A percentile compares a stretch with the other conserved stretches of the same genome.
Conservation (phyloP, 2,888 invertebrate species). For the Stenchaetothrips biformis region DNA sequence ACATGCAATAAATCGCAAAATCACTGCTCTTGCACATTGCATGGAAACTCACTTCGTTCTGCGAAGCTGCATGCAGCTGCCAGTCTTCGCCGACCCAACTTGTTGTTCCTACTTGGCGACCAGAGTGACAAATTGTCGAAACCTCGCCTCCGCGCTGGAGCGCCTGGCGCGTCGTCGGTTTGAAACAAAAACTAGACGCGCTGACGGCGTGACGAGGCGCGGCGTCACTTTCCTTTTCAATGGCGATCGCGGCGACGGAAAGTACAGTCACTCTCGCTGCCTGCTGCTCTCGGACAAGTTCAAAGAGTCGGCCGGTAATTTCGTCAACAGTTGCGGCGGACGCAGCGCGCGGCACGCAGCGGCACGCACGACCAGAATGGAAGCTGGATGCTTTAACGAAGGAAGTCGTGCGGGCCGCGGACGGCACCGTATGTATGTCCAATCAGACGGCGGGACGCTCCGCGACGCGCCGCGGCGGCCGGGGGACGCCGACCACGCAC, state of each 20-base stretch:
- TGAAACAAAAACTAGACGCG: neutral
- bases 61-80: too few relatives aligned
- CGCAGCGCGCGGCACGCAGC: neutral
- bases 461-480: neutral
- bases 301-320: slow-evolving; percentile 20
- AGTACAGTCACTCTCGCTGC: slow-evolving; percentile 16
- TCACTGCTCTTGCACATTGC: too few relatives aligned
- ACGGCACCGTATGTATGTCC: neutral
- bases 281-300: neutral
- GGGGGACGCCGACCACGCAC: neutral
- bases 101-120: too few relatives aligned
- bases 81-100: too few relatives aligned
- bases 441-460: neutral
- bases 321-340: slow-evolving; percentile 10
- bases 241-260: neutral
- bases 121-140: neutral
- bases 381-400: slow-evolving; percentile 24
- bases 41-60: too few relatives aligned
- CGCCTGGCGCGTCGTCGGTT: neutral
- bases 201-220: too few relatives aligned
- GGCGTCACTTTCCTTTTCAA: slow-evolving; percentile 16
- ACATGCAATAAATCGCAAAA: too few relatives aligned
- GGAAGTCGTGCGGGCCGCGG: neutral
- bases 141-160: neutral
- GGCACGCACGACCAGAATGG: neutral